Conservation (phyloP, 2,113 vertebrate species). For the Cyprichromis sp. region DNA sequence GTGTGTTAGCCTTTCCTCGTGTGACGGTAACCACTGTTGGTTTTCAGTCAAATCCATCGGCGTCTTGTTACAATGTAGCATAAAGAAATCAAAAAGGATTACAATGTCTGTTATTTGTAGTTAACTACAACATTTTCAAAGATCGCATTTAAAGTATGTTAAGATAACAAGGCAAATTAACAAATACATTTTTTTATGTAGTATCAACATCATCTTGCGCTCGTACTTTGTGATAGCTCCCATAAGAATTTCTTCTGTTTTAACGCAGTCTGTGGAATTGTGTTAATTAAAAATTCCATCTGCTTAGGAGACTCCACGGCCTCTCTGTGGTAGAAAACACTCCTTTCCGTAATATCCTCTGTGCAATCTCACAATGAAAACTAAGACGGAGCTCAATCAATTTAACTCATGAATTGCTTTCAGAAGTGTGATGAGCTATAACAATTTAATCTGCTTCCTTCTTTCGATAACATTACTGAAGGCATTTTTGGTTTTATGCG, state of each 20-base stretch:
- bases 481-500: not conserved
- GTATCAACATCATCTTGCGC: conserved; percentile 1
- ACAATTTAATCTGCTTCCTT: conserved; percentile 22
- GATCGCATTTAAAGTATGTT: not conserved
- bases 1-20: not conserved
- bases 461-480: conserved; percentile 1
- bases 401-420: conserved; percentile 47
- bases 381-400: conserved; percentile 32
- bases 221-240: conserved; percentile 18
- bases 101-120: not conserved
- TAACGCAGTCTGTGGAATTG: conserved; percentile 49
- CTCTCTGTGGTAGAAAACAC: conserved; percentile 47
- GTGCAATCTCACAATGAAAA: conserved; percentile 40
- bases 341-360: conserved; percentile 36
- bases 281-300: conserved; percentile 67
- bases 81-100: not conserved
- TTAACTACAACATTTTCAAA: not conserved
- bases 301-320: conserved; percentile 53
- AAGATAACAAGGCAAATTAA: not conserved
- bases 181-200: not conserved
- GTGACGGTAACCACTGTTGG: not conserved
- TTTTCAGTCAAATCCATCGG: not conserved
- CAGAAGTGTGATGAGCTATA: conserved; percentile 29
- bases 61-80: not conserved
- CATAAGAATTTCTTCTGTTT: conserved; percentile 22